Conservation (phyloP, 2,113 vertebrate genomes). For the Piaya cayana region DNA sequence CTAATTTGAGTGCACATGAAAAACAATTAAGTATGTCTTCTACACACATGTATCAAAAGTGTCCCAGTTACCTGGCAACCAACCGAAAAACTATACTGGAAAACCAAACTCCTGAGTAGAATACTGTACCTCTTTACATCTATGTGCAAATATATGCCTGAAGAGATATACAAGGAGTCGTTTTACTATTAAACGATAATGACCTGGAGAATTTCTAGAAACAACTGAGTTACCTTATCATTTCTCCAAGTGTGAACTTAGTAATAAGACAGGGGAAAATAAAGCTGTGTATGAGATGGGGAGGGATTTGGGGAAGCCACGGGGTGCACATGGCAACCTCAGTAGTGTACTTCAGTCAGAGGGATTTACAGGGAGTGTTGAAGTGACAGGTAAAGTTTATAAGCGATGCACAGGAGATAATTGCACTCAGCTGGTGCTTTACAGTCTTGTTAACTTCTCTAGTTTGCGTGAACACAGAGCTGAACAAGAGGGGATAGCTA, state of each 20-base stretch:
- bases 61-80: conserved; percentile 64
- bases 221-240: neutral
- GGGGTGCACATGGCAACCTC: neutral
- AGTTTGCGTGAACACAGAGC: neutral
- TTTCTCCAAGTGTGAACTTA: neutral
- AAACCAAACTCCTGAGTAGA: conserved; percentile 24
- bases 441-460: neutral
- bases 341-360: neutral
- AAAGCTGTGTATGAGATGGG: neutral
- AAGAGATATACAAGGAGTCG: neutral
- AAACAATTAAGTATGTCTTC: conserved; percentile 54
- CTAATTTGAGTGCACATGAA: conserved; percentile 15
- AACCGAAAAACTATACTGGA: neutral
- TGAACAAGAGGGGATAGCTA: neutral
- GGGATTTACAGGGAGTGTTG: neutral
- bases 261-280: neutral
- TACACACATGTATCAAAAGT: conserved; percentile 18
- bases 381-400: conserved; percentile 34
- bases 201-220: conserved; percentile 3
- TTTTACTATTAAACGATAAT: neutral
- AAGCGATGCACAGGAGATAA: neutral
- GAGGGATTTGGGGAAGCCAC: neutral
- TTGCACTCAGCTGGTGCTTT: conserved; percentile 22
- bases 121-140: neutral
- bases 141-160: neutral